phyloP scores from a whole-genome alignment of 2,797 vertebrate genomes.

The Spea hammondii region DNA sequence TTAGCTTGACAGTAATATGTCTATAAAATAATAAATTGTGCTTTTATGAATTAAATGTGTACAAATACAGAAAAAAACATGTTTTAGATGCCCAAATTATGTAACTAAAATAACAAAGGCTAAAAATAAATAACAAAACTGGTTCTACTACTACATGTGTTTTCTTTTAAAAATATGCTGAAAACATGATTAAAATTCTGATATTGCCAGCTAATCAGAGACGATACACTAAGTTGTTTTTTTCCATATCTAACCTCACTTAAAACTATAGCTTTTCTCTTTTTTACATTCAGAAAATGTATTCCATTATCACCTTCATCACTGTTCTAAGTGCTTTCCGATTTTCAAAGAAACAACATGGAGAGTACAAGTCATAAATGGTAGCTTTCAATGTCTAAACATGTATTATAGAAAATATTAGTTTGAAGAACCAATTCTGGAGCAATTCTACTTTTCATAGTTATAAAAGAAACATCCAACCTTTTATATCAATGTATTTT shows the following conservation, averaged over 20 bases:
- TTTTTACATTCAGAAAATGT: slow-evolving; percentile 51
- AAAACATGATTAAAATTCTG: too few relatives aligned
- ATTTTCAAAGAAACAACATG: slow-evolving; percentile 47
- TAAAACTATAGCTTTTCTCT: slow-evolving; percentile 21
- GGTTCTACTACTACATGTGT: too few relatives aligned
- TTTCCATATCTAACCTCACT: slow-evolving; percentile 5
- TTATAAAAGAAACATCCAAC: slow-evolving; percentile 32
- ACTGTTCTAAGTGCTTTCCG: slow-evolving; percentile 47
- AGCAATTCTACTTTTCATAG: slow-evolving; percentile 49
- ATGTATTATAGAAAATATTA: slow-evolving; percentile 51
- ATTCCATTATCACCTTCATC: slow-evolving; percentile 51
- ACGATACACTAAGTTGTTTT: slow-evolving; percentile 8
- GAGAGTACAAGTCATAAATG: slow-evolving; percentile 44
- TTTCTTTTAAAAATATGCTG: too few relatives aligned
- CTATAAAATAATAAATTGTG: too few relatives aligned
- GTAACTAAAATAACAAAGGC: too few relatives aligned
- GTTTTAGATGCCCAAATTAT: too few relatives aligned
- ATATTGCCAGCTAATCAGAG: too few relatives aligned
- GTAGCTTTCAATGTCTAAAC: slow-evolving; percentile 52
- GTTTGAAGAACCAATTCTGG: slow-evolving; percentile 47
- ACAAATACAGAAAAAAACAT: too few relatives aligned
- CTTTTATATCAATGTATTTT: slow-evolving; percentile 43
- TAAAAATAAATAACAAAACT: too few relatives aligned
- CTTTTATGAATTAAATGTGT: too few relatives aligned
- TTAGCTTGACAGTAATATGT: too few relatives aligned